Evolutionary conservation across 2,797 vertebrate species (phyloP).

Genomic region (Rhynchonycteris naso): DNA sequence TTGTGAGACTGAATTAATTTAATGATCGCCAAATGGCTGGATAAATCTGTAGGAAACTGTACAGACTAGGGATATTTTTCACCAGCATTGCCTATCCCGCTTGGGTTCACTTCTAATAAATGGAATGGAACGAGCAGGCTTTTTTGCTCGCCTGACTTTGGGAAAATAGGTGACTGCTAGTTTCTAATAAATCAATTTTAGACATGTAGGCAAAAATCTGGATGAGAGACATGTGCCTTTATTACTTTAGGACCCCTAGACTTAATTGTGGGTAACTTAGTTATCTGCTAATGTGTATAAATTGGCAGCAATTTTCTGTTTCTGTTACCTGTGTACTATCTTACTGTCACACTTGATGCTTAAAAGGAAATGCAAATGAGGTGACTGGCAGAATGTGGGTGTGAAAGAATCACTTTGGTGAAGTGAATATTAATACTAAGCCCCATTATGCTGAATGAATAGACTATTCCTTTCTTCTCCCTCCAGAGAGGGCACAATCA

Average conservation of each 20-base stretch:
- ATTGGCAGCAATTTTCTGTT: slow-evolving; percentile 80
- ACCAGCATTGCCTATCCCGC: background rate
- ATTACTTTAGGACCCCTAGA: background rate
- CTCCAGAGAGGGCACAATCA: slow-evolving; percentile 95
- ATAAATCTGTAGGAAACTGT: slow-evolving; percentile 70
- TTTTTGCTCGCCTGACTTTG: slow-evolving; percentile 68
- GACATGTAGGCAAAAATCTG: slow-evolving; percentile 23
- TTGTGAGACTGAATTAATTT: slow-evolving; percentile 40
- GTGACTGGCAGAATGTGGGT: slow-evolving; percentile 43
- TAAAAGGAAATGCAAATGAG: slow-evolving; percentile 76
- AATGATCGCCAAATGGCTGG: slow-evolving; percentile 57
- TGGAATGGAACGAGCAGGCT: slow-evolving; percentile 62
- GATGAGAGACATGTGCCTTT: background rate
- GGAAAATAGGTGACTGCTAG: slow-evolving; percentile 57
- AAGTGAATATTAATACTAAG: slow-evolving; percentile 68
- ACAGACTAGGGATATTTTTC: slow-evolving; percentile 53
- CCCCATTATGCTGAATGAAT: slow-evolving; percentile 74
- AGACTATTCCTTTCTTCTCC: slow-evolving; percentile 75
- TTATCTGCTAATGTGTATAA: slow-evolving; percentile 70
- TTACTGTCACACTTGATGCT: slow-evolving; percentile 73
- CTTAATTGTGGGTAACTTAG: slow-evolving; percentile 47
- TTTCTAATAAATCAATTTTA: slow-evolving; percentile 63
- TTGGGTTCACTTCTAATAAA: slow-evolving; percentile 59
- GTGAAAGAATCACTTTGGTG: slow-evolving; percentile 57
- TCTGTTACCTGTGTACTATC: slow-evolving; percentile 60